phyloP scores from a whole-genome alignment of 2,113 vertebrate species.

The Sphaerodactylus townsendi region DNA sequence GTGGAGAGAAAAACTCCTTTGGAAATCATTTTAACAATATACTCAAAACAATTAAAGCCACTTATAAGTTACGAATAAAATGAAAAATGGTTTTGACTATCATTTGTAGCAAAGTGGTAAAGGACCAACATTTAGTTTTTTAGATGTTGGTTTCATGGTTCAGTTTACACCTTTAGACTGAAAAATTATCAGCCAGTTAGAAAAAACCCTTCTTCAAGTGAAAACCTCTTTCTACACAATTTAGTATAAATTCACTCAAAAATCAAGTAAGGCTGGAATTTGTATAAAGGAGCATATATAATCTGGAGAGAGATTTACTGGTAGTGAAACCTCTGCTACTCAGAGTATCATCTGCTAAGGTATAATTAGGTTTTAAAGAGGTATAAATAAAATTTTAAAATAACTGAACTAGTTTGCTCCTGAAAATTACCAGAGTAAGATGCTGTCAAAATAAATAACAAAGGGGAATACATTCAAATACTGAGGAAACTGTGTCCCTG shows the following conservation, averaged over 20 bases:
- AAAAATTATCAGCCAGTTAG: conserved; percentile 58
- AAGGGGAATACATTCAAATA: background rate
- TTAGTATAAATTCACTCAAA: conserved; percentile 60
- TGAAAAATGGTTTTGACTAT: conserved; percentile 52
- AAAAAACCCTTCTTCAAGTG: conserved; percentile 58
- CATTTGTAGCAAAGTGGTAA: conserved; percentile 35
- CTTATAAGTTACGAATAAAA: conserved; percentile 47
- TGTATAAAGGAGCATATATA: conserved; percentile 65
- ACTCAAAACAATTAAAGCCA: conserved; percentile 55
- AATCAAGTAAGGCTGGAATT: conserved; percentile 57
- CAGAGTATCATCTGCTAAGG: conserved; percentile 21
- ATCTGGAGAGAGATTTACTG: conserved; percentile 18
- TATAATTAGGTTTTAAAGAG: background rate
- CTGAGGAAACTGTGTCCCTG: background rate
- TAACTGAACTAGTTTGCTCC: background rate
- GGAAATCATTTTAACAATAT: conserved; percentile 40
- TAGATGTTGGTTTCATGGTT: conserved; percentile 67
- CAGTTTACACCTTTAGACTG: conserved; percentile 68
- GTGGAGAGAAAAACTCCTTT: conserved; percentile 34
- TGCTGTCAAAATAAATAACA: background rate
- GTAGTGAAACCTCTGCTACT: background rate
- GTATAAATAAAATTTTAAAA: too few species aligned
- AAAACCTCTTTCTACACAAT: conserved; percentile 48
- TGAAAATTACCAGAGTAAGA: background rate
- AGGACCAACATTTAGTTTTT: conserved; percentile 59